phyloP scores from a whole-genome alignment of 2,888 invertebrate genomes.

The Melolontha melolontha region DNA sequence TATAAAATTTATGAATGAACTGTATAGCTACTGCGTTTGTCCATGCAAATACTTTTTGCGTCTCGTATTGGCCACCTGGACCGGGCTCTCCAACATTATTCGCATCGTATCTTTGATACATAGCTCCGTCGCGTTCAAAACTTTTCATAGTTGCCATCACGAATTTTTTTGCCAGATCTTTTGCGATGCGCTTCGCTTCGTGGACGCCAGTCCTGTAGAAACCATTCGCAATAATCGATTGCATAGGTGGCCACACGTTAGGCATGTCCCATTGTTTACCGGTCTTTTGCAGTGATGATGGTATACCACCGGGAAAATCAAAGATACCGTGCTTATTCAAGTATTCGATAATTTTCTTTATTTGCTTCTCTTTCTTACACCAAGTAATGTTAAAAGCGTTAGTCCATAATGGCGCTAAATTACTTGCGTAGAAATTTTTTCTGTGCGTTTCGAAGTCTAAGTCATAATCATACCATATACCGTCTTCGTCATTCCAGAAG shows the following conservation, averaged over 20 bases:
- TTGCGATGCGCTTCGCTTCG: slow-evolving; percentile 68
- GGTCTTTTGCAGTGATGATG: slow-evolving; percentile 73
- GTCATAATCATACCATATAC: slow-evolving; percentile 87
- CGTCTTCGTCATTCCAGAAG: slow-evolving; percentile 80
- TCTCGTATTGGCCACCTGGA: slow-evolving; percentile 63
- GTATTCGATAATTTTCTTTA: slow-evolving; percentile 8
- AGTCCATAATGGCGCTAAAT: slow-evolving; percentile 82
- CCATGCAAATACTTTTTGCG: slow-evolving; percentile 51
- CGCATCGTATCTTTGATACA: slow-evolving; percentile 82
- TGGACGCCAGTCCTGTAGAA: slow-evolving; percentile 66
- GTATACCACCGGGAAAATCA: slow-evolving; percentile 72
- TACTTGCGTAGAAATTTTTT: slow-evolving; percentile 63
- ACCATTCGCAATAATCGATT: slow-evolving; percentile 79
- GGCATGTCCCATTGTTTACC: slow-evolving; percentile 87
- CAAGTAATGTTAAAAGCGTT: slow-evolving; percentile 49
- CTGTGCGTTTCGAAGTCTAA: slow-evolving; percentile 68
- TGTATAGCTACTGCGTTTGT: slow-evolving; percentile 50
- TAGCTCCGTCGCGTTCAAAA: slow-evolving; percentile 70
- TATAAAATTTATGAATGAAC: slow-evolving; percentile 68
- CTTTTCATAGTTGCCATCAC: slow-evolving; percentile 75
- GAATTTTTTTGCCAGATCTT: slow-evolving; percentile 76
- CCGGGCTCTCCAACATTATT: slow-evolving; percentile 75
- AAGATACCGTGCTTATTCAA: not conserved
- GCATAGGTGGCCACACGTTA: slow-evolving; percentile 88
- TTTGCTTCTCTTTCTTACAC: slow-evolving; percentile 7